phyloP scores from a whole-genome alignment of 1,140 invertebrate species.

The Drosophila repletoides region DNA sequence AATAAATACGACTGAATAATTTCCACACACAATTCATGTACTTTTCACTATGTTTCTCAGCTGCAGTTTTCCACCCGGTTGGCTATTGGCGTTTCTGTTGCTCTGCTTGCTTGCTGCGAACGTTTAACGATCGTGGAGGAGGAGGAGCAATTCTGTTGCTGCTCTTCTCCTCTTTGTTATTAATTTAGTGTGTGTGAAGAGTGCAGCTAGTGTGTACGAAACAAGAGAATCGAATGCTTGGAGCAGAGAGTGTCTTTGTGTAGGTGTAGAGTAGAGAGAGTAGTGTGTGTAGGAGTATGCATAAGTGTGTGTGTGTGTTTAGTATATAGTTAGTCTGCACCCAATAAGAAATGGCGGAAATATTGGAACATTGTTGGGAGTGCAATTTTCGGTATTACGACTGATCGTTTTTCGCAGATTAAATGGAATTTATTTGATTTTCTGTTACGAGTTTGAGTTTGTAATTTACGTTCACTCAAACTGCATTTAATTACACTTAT shows the following conservation, averaged over 20 bases:
- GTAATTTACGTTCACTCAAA: conserved; percentile 38
- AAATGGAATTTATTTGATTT: conserved; percentile 55
- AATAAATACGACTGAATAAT: neutral
- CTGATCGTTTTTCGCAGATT: conserved; percentile 42
- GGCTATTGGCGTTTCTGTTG: conserved; percentile 16
- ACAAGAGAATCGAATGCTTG: conserved; percentile 7
- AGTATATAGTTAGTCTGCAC: conserved; percentile 49
- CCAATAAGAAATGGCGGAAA: conserved; percentile 79
- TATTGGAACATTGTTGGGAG: conserved; percentile 46
- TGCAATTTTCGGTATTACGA: conserved; percentile 49
- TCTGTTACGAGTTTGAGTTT: too few species aligned
- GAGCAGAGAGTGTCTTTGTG: conserved; percentile 12
- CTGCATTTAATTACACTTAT: conserved; percentile 65
- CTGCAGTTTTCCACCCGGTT: conserved; percentile 4
- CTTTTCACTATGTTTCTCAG: conserved; percentile 8
- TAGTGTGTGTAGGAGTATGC: neutral
- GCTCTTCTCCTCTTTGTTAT: neutral
- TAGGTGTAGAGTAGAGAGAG: neutral
- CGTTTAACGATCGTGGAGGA: conserved; percentile 39
- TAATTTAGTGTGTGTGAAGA: conserved; percentile 28
- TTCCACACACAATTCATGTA: neutral
- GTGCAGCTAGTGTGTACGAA: conserved; percentile 31
- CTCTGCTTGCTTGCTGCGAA: conserved; percentile 13
- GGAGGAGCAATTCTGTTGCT: conserved; percentile 54
- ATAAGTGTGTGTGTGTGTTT: conserved; percentile 14